phyloP scores from a whole-genome alignment of 1,140 invertebrate species.

The Rhopalosiphum maidis region DNA sequence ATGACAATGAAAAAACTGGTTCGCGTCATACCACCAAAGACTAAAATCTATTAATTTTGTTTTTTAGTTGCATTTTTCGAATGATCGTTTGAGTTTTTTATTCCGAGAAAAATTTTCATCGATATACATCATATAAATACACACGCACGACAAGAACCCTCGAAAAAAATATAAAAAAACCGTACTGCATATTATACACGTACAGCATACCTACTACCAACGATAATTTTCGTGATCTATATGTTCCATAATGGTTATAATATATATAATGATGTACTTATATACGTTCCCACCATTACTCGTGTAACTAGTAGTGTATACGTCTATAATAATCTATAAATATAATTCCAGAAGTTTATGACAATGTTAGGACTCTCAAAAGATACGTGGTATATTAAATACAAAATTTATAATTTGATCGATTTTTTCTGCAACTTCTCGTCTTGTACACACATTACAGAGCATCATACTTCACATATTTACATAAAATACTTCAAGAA shows the following conservation, averaged over 20 bases:
- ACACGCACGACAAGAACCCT: background rate
- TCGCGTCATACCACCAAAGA: conserved; percentile 53
- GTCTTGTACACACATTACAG: too few species aligned
- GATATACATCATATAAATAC: background rate
- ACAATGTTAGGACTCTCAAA: background rate
- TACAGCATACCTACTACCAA: background rate
- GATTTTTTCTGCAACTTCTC: background rate
- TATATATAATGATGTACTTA: background rate
- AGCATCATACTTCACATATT: too few species aligned
- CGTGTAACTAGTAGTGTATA: background rate
- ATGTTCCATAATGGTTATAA: background rate
- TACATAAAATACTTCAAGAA: too few species aligned
- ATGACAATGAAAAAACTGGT: conserved; percentile 52
- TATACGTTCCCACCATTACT: background rate
- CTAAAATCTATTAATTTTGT: conserved; percentile 52
- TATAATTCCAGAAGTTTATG: background rate
- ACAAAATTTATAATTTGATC: background rate
- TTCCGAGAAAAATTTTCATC: conserved; percentile 30
- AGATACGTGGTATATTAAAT: background rate
- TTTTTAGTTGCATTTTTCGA: conserved; percentile 43
- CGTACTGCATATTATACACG: background rate
- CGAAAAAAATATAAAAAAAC: conserved; percentile 23
- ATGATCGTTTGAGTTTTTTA: conserved; percentile 8
- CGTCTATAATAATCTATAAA: background rate
- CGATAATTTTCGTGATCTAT: conserved; percentile 6